phyloP scores from a whole-genome alignment of 1,140 invertebrate species.

The Lordiphosa mommai region DNA sequence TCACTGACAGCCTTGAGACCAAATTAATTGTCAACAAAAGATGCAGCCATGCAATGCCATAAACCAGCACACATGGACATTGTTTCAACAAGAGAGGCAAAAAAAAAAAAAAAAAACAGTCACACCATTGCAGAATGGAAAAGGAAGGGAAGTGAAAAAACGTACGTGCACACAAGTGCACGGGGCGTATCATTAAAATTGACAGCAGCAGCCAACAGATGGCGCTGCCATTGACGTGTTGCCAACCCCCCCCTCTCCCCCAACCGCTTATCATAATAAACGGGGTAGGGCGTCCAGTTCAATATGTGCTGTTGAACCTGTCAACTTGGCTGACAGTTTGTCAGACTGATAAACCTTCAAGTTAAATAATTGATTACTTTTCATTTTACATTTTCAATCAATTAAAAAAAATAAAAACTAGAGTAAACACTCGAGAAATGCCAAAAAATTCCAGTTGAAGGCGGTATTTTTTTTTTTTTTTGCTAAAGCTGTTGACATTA shows the following conservation, averaged over 20 bases:
- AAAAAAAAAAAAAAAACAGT: no score
- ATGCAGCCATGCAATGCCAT: slow-evolving; percentile 53
- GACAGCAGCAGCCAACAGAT: slow-evolving; percentile 57
- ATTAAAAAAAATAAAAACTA: slow-evolving; percentile 51
- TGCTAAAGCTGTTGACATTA: no score
- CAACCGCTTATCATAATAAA: slow-evolving; percentile 23
- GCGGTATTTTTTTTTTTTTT: not conserved
- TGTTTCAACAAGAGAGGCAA: slow-evolving; percentile 44
- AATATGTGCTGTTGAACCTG: slow-evolving; percentile 28
- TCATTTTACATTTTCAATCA: slow-evolving; percentile 27
- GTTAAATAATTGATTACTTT: slow-evolving; percentile 47
- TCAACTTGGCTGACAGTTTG: slow-evolving; percentile 47
- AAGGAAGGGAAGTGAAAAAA: slow-evolving; percentile 12
- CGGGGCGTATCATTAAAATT: slow-evolving; percentile 59
- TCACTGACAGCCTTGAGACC: slow-evolving; percentile 47
- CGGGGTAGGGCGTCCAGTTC: not conserved
- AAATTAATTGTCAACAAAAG: slow-evolving; percentile 72
- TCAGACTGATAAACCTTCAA: slow-evolving; percentile 54
- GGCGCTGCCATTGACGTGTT: slow-evolving; percentile 51
- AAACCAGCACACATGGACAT: slow-evolving; percentile 23
- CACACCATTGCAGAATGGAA: not conserved
- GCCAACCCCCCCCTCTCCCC: no score
- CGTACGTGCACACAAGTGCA: slow-evolving; percentile 38
- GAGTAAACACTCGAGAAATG: slow-evolving; percentile 15
- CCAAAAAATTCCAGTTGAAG: slow-evolving; percentile 40